phyloP scores from a whole-genome alignment of 2,888 invertebrate genomes.

The Lithophane ornitopus region DNA sequence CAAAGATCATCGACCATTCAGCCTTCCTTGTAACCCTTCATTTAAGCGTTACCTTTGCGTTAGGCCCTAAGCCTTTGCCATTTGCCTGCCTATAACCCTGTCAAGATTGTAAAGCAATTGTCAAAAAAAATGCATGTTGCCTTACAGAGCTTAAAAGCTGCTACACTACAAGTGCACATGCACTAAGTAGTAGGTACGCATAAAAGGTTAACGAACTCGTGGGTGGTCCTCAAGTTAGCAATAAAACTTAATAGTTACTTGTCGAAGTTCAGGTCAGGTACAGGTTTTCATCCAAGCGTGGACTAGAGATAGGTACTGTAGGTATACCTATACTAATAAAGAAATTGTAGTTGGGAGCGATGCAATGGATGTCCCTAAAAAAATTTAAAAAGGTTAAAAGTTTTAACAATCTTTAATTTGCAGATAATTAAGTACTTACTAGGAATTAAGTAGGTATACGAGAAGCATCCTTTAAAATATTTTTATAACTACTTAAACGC shows the following conservation, averaged over 20 bases:
- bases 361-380: background rate
- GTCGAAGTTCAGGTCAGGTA: constrained; percentile 30
- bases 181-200: background rate
- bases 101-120: background rate
- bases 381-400: background rate
- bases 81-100: background rate
- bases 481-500: background rate
- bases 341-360: constrained; percentile 1
- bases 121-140: background rate
- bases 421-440: background rate
- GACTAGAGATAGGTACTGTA: background rate
- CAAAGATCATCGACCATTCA: background rate
- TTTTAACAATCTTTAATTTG: background rate
- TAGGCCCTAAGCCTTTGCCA: background rate
- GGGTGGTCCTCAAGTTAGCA: constrained; percentile 40
- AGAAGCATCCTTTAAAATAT: background rate
- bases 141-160: background rate
- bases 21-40: background rate
- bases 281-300: constrained; percentile 13
- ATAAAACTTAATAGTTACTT: constrained; percentile 48
- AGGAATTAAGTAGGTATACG: background rate
- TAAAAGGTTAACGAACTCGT: constrained; percentile 41
- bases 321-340: background rate
- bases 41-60: background rate
- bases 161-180: background rate